phyloP scores from a whole-genome alignment of 2,113 vertebrate genomes.

The Atlantisia rogersi region DNA sequence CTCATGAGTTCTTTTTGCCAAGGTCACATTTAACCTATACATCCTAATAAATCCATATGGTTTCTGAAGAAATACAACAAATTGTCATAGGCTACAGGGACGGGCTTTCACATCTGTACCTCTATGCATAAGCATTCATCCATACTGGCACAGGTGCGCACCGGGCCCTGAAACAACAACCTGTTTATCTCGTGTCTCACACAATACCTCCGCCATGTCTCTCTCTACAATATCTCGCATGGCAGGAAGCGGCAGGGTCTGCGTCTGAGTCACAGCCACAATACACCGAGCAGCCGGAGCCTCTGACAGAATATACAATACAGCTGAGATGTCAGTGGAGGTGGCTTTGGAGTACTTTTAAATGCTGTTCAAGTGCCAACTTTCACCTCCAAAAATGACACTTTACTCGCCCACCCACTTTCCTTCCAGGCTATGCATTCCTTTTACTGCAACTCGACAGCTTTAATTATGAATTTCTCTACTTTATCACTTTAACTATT shows the following conservation, averaged over 20 bases:
- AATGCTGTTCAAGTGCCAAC: slow-evolving; percentile 25
- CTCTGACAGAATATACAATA: slow-evolving; percentile 34
- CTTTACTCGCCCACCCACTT: slow-evolving; percentile 5
- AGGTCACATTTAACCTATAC: neutral
- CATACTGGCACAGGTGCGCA: neutral
- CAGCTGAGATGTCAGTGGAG: slow-evolving; percentile 43
- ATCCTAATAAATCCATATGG: neutral
- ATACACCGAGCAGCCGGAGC: neutral
- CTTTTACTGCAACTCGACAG: neutral
- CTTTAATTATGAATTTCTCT: slow-evolving; percentile 43
- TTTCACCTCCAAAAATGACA: slow-evolving; percentile 23
- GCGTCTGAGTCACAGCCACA: slow-evolving; percentile 47
- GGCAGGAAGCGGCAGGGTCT: slow-evolving; percentile 20
- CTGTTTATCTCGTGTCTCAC: neutral
- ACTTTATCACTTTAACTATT: neutral
- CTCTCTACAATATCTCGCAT: neutral
- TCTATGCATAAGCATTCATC: neutral
- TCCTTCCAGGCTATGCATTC: neutral
- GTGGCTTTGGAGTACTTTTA: slow-evolving; percentile 45
- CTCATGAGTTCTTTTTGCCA: neutral
- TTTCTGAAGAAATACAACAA: neutral
- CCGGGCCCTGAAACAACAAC: neutral
- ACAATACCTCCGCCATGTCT: neutral
- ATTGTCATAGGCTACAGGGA: neutral
- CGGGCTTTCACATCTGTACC: neutral